Conservation (phyloP, 2,113 vertebrate species). For the Diphyllodes magnificus region DNA sequence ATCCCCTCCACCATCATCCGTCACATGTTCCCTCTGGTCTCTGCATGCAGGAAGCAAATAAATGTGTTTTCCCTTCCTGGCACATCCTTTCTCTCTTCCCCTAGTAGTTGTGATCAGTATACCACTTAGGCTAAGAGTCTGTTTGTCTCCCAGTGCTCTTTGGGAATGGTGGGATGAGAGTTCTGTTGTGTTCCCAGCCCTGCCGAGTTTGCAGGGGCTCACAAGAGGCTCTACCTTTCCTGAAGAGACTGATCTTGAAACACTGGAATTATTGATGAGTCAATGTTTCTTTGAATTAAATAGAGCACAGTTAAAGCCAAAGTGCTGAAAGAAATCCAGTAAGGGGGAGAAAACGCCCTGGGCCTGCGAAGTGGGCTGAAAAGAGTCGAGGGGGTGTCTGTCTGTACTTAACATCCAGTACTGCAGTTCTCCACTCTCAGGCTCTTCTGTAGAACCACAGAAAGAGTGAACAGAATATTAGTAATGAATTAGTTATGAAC, state of each 20-base stretch:
- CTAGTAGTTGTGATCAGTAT: not conserved
- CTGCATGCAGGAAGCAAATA: not conserved
- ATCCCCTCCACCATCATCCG: not conserved
- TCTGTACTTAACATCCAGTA: accelerated
- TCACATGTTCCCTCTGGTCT: not conserved
- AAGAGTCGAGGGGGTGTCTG: not conserved
- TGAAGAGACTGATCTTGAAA: not conserved
- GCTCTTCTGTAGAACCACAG: not conserved
- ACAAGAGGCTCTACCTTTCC: not conserved
- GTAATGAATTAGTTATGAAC: not conserved
- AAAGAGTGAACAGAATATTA: not conserved
- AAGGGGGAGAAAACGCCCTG: not conserved
- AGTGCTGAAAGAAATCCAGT: not conserved
- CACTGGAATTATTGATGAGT: not conserved
- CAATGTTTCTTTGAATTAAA: not conserved
- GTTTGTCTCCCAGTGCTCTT: not conserved
- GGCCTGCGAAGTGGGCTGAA: not conserved
- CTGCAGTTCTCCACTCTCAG: not conserved
- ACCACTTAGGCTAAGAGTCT: not conserved
- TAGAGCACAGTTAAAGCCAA: not conserved
- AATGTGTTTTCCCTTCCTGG: not conserved
- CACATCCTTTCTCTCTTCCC: not conserved
- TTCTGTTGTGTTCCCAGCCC: not conserved
- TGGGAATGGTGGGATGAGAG: not conserved
- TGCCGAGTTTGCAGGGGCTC: accelerated